Evolutionary conservation across 2,113 vertebrate genomes (phyloP).

Genomic region (Seriola aureovittata): DNA sequence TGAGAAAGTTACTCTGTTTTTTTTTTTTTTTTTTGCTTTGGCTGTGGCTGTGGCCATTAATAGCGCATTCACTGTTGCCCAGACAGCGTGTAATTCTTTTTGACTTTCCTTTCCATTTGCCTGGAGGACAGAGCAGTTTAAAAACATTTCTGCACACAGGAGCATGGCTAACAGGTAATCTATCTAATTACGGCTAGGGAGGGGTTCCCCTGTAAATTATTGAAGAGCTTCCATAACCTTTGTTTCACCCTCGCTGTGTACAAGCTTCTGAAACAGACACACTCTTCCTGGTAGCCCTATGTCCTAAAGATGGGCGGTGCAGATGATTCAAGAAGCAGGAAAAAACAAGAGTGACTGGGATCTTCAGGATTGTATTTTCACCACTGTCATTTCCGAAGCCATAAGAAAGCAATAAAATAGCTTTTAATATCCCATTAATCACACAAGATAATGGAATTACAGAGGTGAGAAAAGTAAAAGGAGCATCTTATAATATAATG

Average conservation of each 20-base stretch:
- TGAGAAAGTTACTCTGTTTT: conserved; percentile 74
- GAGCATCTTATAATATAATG: conserved; percentile 8
- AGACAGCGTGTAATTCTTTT: conserved; percentile 92
- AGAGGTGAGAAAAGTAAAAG: conserved; percentile 10
- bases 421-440: conserved; percentile 26
- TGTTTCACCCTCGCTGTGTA: conserved; percentile 91
- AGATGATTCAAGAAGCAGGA: conserved; percentile 79
- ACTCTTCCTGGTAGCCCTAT: conserved; percentile 88
- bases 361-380: conserved; percentile 16
- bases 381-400: conserved; percentile 8
- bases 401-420: background rate
- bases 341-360: conserved; percentile 2
- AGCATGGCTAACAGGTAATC: conserved; percentile 97
- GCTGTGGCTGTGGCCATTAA: conserved; percentile 81
- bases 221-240: conserved; percentile 93
- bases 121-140: conserved; percentile 91
- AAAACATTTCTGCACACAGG: conserved; percentile 90
- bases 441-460: conserved; percentile 15
- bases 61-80: conserved; percentile 86
- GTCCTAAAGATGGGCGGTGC: conserved; percentile 88
- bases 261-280: conserved; percentile 87
- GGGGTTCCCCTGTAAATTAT: conserved; percentile 94
- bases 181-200: conserved; percentile 96
- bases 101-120: conserved; percentile 95
- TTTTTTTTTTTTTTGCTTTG: conserved; percentile 56